Conservation (phyloP, 2,888 invertebrate species). For the Barypeithes pellucidus region DNA sequence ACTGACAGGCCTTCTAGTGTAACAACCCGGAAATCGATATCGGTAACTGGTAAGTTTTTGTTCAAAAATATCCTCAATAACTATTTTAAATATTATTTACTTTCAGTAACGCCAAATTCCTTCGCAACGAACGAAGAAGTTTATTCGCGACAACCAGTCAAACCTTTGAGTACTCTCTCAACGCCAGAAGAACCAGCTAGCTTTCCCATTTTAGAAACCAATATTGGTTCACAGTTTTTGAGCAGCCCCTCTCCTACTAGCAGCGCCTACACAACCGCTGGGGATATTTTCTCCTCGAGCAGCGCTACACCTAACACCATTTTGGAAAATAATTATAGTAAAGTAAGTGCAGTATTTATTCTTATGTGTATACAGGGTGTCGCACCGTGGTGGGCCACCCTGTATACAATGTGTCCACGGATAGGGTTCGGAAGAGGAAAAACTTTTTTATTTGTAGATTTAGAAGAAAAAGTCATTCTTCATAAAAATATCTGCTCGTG, state of each 20-base stretch:
- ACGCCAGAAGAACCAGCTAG: slow-evolving; percentile 57
- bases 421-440: too few species aligned
- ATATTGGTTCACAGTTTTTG: slow-evolving; percentile 62
- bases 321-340: slow-evolving; percentile 31
- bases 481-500: too few species aligned
- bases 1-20: slow-evolving; percentile 34
- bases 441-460: too few species aligned
- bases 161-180: slow-evolving; percentile 29
- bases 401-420: too few species aligned
- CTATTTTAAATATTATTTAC: neutral
- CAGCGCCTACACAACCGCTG: slow-evolving; percentile 65
- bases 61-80: too few species aligned
- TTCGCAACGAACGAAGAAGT: slow-evolving; percentile 59
- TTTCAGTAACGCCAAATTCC: slow-evolving; percentile 65
- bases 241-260: slow-evolving; percentile 61
- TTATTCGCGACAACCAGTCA: slow-evolving; percentile 29
- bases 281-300: slow-evolving; percentile 69
- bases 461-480: too few species aligned
- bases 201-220: slow-evolving; percentile 61
- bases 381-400: too few species aligned
- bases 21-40: slow-evolving; percentile 51
- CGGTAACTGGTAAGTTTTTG: slow-evolving; percentile 48
- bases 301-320: slow-evolving; percentile 63
- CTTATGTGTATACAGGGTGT: too few species aligned
- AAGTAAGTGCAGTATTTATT: slow-evolving; percentile 20